Percentiles rank a stretch among this genome's conserved stretches.
Conservation (phyloP, 2,113 vertebrate genomes). For the Ia io region DNA sequence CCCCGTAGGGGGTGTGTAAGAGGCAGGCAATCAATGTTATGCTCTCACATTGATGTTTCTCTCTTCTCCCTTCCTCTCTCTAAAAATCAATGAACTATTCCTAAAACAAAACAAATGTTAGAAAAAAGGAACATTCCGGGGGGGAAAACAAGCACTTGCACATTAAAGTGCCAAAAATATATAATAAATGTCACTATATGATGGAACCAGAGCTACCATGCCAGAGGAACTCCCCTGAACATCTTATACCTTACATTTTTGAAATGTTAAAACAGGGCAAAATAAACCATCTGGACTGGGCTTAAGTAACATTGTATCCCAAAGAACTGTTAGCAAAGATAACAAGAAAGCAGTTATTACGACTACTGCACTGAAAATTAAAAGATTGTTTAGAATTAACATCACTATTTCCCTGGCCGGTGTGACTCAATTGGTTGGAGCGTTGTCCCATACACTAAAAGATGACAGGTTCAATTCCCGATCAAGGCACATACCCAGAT, state of each 20-base stretch:
- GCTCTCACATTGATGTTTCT: not conserved
- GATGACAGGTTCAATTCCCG: no score
- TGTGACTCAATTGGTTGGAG: no score
- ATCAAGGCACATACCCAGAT: no score
- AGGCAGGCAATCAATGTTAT: not conserved
- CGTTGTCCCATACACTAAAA: no score
- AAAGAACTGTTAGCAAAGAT: not conserved
- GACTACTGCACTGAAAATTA: not conserved
- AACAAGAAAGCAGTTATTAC: not conserved
- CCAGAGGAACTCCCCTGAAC: not conserved
- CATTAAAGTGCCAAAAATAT: not conserved
- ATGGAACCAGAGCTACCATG: not conserved
- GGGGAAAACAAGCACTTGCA: not conserved
- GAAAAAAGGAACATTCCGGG: not conserved
- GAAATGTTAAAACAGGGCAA: not conserved
- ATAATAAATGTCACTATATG: no score
- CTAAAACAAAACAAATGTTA: not conserved
- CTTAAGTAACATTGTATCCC: not conserved
- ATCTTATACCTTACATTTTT: not conserved
- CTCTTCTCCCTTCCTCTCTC: not conserved
- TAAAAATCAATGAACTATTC: not conserved
- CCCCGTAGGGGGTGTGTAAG: not conserved
- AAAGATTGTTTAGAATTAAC: not conserved
- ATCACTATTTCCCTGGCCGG: no score
- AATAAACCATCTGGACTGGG: not conserved